Percentiles rank a stretch among this genome's conserved stretches.
These are phyloP conservation scores for Drosophila tristis DNA, from an alignment of 1,140 invertebrate genomes.

Conservation along the genomic window DNA sequence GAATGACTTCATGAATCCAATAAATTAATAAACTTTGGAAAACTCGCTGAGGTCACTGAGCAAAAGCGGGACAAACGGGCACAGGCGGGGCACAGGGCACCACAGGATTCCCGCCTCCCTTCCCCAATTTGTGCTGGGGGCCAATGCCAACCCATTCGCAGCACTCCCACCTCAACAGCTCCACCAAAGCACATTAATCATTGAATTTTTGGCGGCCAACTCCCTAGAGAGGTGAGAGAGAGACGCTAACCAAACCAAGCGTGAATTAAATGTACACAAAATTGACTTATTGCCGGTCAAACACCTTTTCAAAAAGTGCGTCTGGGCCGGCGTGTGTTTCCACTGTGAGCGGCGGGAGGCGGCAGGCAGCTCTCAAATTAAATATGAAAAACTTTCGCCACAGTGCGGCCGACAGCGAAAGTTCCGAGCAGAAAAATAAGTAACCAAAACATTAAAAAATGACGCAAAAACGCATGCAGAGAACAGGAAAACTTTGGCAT, in stretches of 20 bases:
- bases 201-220: conserved; percentile 81
- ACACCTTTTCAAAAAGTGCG: conserved; percentile 73
- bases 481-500: conserved; percentile 58
- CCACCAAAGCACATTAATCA: conserved; percentile 75
- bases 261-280: conserved; percentile 80
- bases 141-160: conserved; percentile 63
- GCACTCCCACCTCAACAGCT: conserved; percentile 69
- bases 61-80: conserved; percentile 23
- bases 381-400: conserved; percentile 76
- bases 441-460: conserved; percentile 64
- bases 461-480: conserved; percentile 61
- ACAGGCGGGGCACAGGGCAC: conserved; percentile 3
- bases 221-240: conserved; percentile 58
- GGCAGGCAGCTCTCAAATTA: conserved; percentile 60
- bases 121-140: conserved; percentile 7
- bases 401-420: conserved; percentile 40
- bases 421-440: conserved; percentile 20
- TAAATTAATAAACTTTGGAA: conserved; percentile 81
- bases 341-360: conserved; percentile 21
- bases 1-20: conserved; percentile 81
- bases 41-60: conserved; percentile 79
- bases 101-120: conserved; percentile 16
- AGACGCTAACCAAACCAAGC: conserved; percentile 24
- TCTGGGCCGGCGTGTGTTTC: conserved; percentile 44
- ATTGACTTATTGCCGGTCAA: conserved; percentile 83